Evolutionary conservation across 2,113 vertebrate genomes (phyloP).

Genomic region (Hydropotes inermis): DNA sequence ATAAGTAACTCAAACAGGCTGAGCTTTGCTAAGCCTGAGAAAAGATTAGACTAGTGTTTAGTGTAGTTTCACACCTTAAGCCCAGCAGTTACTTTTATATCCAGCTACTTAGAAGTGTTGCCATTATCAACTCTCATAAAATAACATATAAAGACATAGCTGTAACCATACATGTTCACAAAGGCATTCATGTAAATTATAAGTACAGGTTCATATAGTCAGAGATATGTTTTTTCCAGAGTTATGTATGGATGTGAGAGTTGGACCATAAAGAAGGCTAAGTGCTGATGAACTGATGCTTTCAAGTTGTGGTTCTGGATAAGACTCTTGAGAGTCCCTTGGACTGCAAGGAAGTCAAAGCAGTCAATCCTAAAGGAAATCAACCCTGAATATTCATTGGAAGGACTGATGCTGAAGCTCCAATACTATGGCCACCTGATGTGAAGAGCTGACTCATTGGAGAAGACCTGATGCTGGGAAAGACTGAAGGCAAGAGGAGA

Average conservation of each 20-base stretch:
- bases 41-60: background rate
- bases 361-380: background rate
- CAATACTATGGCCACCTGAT: background rate
- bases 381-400: background rate
- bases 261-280: background rate
- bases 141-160: background rate
- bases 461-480: background rate
- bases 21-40: background rate
- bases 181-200: background rate
- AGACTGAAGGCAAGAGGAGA: background rate
- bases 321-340: background rate
- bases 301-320: background rate
- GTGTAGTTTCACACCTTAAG: background rate
- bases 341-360: background rate
- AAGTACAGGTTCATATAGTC: background rate
- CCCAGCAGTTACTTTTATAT: background rate
- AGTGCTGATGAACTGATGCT: background rate
- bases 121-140: slow-evolving; percentile 4
- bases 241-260: background rate
- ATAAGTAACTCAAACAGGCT: background rate
- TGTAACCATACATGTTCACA: background rate
- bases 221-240: background rate
- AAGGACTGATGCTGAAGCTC: background rate
- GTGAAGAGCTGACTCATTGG: background rate
- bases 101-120: background rate